Percentiles rank a stretch among this genome's conserved stretches.
Evolutionary conservation across 1,140 invertebrate genomes (phyloP).

Genomic region (Xylocopa sonorina): DNA sequence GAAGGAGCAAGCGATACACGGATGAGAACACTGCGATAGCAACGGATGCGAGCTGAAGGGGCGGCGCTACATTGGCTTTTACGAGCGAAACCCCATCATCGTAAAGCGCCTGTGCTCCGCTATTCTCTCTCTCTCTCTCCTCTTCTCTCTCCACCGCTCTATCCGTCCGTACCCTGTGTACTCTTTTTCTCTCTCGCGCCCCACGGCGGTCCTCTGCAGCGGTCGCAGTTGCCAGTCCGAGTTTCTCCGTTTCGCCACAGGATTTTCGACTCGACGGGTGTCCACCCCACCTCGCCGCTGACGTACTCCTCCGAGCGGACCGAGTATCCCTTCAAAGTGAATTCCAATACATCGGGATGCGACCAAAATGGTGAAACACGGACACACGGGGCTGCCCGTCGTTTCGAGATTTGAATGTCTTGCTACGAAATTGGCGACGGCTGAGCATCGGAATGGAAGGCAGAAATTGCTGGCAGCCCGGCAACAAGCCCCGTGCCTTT

Average conservation of each 20-base stretch:
- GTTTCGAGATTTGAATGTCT: slow-evolving; percentile 70
- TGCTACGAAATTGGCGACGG: slow-evolving; percentile 64
- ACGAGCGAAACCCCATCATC: slow-evolving; percentile 70
- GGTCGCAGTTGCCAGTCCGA: neutral
- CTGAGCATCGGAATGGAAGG: slow-evolving; percentile 24
- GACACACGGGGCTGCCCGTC: slow-evolving; percentile 27
- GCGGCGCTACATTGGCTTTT: slow-evolving; percentile 72
- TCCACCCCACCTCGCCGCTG: slow-evolving; percentile 7
- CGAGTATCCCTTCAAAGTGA: slow-evolving; percentile 62
- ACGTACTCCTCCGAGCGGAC: slow-evolving; percentile 37
- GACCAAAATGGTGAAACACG: slow-evolving; percentile 63
- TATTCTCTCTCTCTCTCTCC: slow-evolving; percentile 37
- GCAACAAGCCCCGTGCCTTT: slow-evolving; percentile 16
- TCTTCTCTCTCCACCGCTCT: neutral
- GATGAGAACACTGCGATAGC: slow-evolving; percentile 19
- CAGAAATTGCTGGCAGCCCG: slow-evolving; percentile 54
- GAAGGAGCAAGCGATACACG: slow-evolving; percentile 24
- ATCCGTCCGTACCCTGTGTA: neutral
- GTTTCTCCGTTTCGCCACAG: neutral
- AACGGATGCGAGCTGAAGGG: slow-evolving; percentile 37
- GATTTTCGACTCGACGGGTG: neutral
- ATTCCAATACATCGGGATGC: slow-evolving; percentile 71
- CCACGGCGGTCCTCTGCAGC: neutral
- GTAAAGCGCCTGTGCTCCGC: slow-evolving; percentile 62
- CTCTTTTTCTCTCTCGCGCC: neutral